Evolutionary conservation across 2,797 vertebrate species (phyloP).

Genomic region (Urosaurus nigricauda): DNA sequence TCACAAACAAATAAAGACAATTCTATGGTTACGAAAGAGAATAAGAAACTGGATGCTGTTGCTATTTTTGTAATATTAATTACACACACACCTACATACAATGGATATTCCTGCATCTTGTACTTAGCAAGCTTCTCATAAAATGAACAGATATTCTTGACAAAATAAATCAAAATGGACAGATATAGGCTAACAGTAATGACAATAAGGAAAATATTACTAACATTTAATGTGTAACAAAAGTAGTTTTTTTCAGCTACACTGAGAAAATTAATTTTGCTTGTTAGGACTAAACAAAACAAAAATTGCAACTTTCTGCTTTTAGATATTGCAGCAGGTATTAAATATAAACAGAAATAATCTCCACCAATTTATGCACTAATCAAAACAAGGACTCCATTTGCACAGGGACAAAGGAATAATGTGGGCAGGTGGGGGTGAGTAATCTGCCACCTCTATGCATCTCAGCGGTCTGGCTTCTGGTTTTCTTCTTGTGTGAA

Average conservation of each 20-base stretch:
- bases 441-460: neutral
- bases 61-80: neutral
- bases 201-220: neutral
- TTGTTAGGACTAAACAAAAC: slow-evolving; percentile 35
- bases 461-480: neutral
- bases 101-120: neutral
- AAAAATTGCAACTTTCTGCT: slow-evolving; percentile 4
- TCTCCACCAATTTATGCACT: neutral
- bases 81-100: neutral
- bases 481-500: neutral
- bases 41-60: neutral
- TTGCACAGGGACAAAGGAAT: neutral
- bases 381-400: neutral
- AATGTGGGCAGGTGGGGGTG: neutral
- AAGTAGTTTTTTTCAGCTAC: slow-evolving; percentile 16
- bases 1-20: neutral
- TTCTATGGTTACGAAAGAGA: neutral
- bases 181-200: neutral
- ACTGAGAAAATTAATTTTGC: slow-evolving; percentile 11
- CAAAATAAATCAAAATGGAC: slow-evolving; percentile 31
- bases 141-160: slow-evolving; percentile 9
- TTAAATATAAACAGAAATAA: neutral
- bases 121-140: slow-evolving; percentile 31
- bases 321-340: neutral
- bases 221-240: slow-evolving; percentile 43